These are phyloP conservation scores for Oreochromis mossambicus DNA, from an alignment of 2,797 vertebrate species.

Conservation along the genomic window DNA sequence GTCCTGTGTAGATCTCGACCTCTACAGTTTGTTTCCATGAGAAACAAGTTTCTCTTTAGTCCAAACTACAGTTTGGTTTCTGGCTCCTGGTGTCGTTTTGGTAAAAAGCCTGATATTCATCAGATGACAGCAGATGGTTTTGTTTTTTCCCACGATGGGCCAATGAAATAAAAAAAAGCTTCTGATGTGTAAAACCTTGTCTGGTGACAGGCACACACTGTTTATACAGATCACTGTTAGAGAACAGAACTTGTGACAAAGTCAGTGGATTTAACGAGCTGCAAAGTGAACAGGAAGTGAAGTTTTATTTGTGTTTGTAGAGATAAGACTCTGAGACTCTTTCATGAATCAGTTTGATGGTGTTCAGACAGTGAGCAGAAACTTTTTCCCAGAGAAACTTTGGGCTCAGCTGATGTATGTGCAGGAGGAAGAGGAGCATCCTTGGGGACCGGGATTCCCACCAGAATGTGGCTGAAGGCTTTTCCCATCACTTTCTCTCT, in stretches of 20 bases:
- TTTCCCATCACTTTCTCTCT: background rate
- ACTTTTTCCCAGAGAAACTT: slow-evolving; percentile 5
- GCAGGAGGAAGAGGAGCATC: background rate
- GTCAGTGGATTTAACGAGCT: background rate
- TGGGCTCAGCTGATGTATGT: background rate
- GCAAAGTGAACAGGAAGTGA: background rate
- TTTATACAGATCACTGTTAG: background rate
- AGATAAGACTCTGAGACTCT: background rate
- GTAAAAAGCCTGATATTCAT: background rate
- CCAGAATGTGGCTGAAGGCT: background rate
- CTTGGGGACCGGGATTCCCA: slow-evolving; percentile 15
- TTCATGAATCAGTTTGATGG: background rate
- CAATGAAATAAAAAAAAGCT: background rate
- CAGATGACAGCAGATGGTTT: background rate
- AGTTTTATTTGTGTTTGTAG: background rate
- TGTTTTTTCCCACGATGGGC: background rate
- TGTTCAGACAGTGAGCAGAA: background rate
- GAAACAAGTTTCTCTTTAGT: background rate
- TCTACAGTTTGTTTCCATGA: background rate
- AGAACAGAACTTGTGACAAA: background rate
- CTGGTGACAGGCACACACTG: background rate
- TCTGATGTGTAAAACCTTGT: background rate
- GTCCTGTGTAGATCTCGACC: background rate
- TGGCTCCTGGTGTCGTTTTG: background rate
- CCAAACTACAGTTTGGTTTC: background rate